A percentile compares a stretch with the other conserved stretches of the same genome.
Evolutionary conservation across 2,797 vertebrate species (phyloP).

Genomic region (Parambassis ranga): DNA sequence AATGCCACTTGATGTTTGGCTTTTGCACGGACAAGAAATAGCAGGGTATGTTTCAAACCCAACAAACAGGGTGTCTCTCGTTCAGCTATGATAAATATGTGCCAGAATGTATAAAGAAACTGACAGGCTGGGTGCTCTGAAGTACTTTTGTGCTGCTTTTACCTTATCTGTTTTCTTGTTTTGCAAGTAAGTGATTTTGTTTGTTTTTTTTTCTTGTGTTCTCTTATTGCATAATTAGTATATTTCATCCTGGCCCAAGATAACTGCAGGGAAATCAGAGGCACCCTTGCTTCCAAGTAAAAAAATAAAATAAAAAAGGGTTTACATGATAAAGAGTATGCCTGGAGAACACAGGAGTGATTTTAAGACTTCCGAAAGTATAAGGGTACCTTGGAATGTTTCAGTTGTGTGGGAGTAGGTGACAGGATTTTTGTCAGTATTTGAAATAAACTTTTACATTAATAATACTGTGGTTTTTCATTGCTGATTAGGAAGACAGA

Average conservation of each 20-base stretch:
- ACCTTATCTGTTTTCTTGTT: slow-evolving; percentile 60
- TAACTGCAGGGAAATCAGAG: slow-evolving; percentile 72
- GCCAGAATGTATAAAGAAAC: slow-evolving; percentile 78
- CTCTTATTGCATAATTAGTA: slow-evolving; percentile 53
- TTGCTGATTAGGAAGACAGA: no score
- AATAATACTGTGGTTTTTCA: slow-evolving; percentile 40
- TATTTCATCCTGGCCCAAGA: slow-evolving; percentile 65
- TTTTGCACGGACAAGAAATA: slow-evolving; percentile 50
- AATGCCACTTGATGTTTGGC: slow-evolving; percentile 52
- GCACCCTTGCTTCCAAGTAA: slow-evolving; percentile 61
- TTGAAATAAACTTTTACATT: slow-evolving; percentile 88
- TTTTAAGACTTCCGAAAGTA: slow-evolving; percentile 72
- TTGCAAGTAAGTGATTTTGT: slow-evolving; percentile 45
- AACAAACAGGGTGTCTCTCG: slow-evolving; percentile 52
- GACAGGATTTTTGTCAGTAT: slow-evolving; percentile 81
- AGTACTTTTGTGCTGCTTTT: slow-evolving; percentile 74
- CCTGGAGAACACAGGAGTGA: slow-evolving; percentile 64
- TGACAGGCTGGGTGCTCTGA: slow-evolving; percentile 65
- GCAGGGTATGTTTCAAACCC: slow-evolving; percentile 50
- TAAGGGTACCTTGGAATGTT: slow-evolving; percentile 70
- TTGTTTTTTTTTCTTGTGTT: slow-evolving; percentile 53
- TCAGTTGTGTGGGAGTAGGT: slow-evolving; percentile 68
- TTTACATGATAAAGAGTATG: slow-evolving; percentile 60
- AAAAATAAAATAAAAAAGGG: slow-evolving; percentile 32
- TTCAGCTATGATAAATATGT: slow-evolving; percentile 60